These are phyloP conservation scores for Oppia nitens DNA, from an alignment of 1,140 invertebrate genomes.

Conservation along the genomic window DNA sequence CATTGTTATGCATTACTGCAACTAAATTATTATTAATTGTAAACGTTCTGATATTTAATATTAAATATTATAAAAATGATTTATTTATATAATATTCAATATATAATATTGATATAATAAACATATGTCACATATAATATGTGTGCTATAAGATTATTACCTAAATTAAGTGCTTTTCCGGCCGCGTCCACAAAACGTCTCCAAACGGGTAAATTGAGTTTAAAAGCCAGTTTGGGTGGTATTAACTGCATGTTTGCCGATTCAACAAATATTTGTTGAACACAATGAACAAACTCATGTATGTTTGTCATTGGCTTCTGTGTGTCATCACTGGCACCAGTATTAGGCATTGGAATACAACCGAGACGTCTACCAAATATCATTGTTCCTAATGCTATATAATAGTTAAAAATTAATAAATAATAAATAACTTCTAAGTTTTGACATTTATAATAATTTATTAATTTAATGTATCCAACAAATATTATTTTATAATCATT, in stretches of 20 bases:
- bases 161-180: conserved; percentile 38
- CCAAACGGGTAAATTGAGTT: conserved; percentile 48
- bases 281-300: conserved; percentile 38
- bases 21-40: too few species aligned
- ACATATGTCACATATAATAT: neutral
- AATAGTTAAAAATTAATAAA: neutral
- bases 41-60: too few species aligned
- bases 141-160: conserved; percentile 23
- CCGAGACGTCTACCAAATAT: conserved; percentile 39
- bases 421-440: neutral
- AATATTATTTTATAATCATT: too few species aligned
- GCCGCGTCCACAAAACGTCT: conserved; percentile 46
- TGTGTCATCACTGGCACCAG: neutral
- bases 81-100: too few species aligned
- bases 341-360: conserved; percentile 24
- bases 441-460: neutral
- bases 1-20: too few species aligned
- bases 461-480: too few species aligned
- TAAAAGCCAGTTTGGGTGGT: conserved; percentile 44
- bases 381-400: conserved; percentile 45
- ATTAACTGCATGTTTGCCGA: conserved; percentile 47
- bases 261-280: conserved; percentile 53
- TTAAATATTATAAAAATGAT: neutral
- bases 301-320: conserved; percentile 24
- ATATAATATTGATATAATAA: too few species aligned